These are phyloP conservation scores for Pomacea maculata DNA, from an alignment of 1,140 invertebrate species.

Conservation along the genomic window DNA sequence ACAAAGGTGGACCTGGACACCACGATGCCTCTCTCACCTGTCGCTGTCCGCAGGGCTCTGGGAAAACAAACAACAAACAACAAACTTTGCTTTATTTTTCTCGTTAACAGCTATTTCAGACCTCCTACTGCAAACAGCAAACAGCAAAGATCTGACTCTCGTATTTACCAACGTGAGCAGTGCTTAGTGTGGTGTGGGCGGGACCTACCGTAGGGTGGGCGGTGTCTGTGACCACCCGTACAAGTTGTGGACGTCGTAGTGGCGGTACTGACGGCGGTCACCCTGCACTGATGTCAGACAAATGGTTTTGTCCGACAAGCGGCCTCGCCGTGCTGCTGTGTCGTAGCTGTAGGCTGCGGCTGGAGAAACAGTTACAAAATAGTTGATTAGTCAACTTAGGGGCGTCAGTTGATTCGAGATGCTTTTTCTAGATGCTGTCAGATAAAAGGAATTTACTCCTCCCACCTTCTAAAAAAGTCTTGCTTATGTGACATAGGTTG, in stretches of 20 bases:
- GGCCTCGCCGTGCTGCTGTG: constrained; percentile 22
- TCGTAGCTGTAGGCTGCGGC: constrained; percentile 48
- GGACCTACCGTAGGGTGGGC: constrained; percentile 48
- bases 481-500: background rate
- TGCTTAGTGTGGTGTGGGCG: background rate
- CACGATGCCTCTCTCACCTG: constrained; percentile 76
- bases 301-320: constrained; percentile 46
- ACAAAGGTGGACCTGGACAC: constrained; percentile 84
- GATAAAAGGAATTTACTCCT: too few relatives aligned
- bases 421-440: too few relatives aligned
- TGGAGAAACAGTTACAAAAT: constrained; percentile 19
- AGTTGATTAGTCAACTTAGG: background rate
- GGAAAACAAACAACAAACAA: constrained; percentile 4
- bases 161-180: too few relatives aligned
- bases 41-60: constrained; percentile 55
- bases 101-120: too few relatives aligned
- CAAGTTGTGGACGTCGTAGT: constrained; percentile 61
- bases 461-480: too few relatives aligned
- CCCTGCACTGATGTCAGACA: constrained; percentile 48
- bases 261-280: constrained; percentile 34
- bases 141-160: too few relatives aligned
- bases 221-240: constrained; percentile 59
- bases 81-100: too few relatives aligned
- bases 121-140: too few relatives aligned
- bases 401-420: too few relatives aligned